Percentiles rank a stretch among this genome's conserved stretches.
These are phyloP conservation scores for Barypeithes pellucidus DNA, from an alignment of 2,888 invertebrate genomes.

Conservation along the genomic window DNA sequence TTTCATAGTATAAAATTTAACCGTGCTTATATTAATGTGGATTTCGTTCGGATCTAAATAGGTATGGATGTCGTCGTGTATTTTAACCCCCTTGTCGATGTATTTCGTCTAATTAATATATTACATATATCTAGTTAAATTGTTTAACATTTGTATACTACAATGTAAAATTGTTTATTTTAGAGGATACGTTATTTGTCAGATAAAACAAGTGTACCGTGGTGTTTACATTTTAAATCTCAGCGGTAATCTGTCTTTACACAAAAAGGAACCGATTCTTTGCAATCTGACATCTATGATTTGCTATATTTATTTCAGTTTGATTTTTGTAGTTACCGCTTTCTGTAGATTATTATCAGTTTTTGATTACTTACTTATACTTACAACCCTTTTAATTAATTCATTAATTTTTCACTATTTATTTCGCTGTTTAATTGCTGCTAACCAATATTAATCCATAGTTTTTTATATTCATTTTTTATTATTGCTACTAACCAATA, in stretches of 20 bases:
- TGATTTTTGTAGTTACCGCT: conserved; percentile 48
- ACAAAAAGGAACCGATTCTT: conserved; percentile 51
- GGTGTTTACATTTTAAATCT: conserved; percentile 29
- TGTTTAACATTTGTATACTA: conserved; percentile 13
- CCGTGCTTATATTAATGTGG: too few species aligned
- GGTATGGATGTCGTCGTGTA: too few species aligned
- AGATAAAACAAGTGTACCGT: conserved; percentile 33
- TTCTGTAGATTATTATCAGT: conserved; percentile 40
- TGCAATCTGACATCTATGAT: conserved; percentile 54
- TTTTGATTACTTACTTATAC: conserved; percentile 42
- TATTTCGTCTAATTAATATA: neutral
- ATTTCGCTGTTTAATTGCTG: conserved; percentile 35
- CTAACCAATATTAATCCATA: conserved; percentile 44
- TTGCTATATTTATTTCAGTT: conserved; percentile 50
- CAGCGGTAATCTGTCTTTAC: conserved; percentile 32
- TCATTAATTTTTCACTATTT: conserved; percentile 47
- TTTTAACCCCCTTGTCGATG: too few species aligned
- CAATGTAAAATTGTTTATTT: conserved; percentile 38
- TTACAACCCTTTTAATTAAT: conserved; percentile 36
- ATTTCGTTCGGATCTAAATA: too few species aligned
- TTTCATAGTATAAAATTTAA: too few species aligned
- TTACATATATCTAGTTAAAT: neutral
- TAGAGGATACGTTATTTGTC: conserved; percentile 38
- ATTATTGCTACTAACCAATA: conserved; percentile 43
- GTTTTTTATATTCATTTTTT: conserved; percentile 35